These are phyloP conservation scores for Acleris emargana DNA, from an alignment of 2,888 invertebrate genomes.

Conservation along the genomic window DNA sequence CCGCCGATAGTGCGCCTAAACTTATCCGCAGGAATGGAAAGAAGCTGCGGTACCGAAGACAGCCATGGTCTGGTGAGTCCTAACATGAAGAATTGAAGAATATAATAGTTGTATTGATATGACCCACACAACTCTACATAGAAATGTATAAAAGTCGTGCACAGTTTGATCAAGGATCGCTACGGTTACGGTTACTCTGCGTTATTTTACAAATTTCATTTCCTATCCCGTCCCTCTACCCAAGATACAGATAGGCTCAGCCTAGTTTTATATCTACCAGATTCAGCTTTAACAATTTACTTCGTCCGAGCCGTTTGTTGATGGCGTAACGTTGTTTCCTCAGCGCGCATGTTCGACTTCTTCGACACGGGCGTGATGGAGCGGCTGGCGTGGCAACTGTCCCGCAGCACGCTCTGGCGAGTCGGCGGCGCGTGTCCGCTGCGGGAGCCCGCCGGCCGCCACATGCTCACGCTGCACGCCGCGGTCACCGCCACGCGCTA, in stretches of 20 bases:
- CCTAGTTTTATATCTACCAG: no score
- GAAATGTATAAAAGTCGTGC: no score
- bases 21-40: slow-evolving; percentile 94
- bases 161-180: no score
- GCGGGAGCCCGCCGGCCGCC: slow-evolving; percentile 62
- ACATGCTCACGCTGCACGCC: slow-evolving; percentile 88
- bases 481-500: slow-evolving; percentile 63
- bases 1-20: slow-evolving; percentile 89
- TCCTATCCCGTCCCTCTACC: no score
- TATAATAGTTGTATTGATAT: no score
- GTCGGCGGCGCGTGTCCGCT: slow-evolving; percentile 77
- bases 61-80: slow-evolving; percentile 93
- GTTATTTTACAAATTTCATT: no score
- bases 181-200: no score
- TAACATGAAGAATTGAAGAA: no score
- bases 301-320: no score
- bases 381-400: slow-evolving; percentile 91
- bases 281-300: no score
- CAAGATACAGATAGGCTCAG: no score
- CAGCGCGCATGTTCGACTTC: slow-evolving; percentile 97
- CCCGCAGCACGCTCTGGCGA: slow-evolving; percentile 86
- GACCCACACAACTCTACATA: no score
- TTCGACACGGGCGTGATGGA: slow-evolving; percentile 97
- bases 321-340: background rate
- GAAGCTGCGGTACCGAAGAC: slow-evolving; percentile 92